These are phyloP conservation scores for Sphaerophoria rueppellii DNA, from an alignment of 2,888 invertebrate genomes.

Conservation along the genomic window DNA sequence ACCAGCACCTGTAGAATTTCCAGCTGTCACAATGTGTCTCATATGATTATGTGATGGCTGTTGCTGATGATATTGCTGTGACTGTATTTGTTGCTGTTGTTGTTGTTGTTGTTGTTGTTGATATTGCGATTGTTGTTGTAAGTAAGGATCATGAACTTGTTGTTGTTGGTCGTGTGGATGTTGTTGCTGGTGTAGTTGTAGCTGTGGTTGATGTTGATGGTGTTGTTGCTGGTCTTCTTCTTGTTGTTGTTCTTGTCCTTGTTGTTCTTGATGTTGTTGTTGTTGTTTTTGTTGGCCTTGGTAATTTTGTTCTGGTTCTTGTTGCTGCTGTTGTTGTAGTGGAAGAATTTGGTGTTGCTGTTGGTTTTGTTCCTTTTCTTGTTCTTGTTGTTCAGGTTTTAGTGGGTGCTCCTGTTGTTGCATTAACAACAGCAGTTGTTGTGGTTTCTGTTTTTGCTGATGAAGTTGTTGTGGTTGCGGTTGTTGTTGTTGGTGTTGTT, in stretches of 20 bases:
- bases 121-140: constrained; percentile 51
- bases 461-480: too few relatives aligned
- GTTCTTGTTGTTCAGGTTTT: constrained; percentile 50
- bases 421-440: too few relatives aligned
- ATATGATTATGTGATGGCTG: constrained; percentile 55
- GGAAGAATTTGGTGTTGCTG: too few relatives aligned
- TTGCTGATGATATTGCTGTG: constrained; percentile 54
- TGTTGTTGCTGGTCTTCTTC: constrained; percentile 50
- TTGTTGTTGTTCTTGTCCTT: constrained; percentile 51
- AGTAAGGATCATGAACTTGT: constrained; percentile 16
- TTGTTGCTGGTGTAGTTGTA: background rate
- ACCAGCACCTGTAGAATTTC: constrained; percentile 24
- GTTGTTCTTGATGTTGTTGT: constrained; percentile 47
- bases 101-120: constrained; percentile 53
- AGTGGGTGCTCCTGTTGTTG: constrained; percentile 50
- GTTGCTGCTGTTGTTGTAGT: too few relatives aligned
- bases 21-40: constrained; percentile 50
- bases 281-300: background rate
- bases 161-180: constrained; percentile 50
- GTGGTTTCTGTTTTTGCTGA: too few relatives aligned
- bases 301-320: constrained; percentile 46
- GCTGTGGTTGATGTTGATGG: background rate
- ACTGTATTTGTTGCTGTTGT: constrained; percentile 58
- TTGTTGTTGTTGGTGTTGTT: too few relatives aligned
- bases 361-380: background rate